phyloP scores from a whole-genome alignment of 2,797 vertebrate species.

The Adelosebastes latens region DNA sequence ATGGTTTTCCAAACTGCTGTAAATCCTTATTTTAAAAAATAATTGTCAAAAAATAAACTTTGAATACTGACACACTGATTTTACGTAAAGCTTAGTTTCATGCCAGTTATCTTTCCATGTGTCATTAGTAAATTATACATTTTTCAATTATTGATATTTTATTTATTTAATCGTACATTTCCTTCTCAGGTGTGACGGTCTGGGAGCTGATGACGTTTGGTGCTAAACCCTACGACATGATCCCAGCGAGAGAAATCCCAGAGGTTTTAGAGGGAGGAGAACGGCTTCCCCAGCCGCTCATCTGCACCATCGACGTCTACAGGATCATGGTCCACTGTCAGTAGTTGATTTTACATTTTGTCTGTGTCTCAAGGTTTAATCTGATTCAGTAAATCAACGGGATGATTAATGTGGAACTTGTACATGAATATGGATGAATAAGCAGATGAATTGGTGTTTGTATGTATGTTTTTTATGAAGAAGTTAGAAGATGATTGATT shows the following conservation, averaged over 20 bases:
- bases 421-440: background rate
- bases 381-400: background rate
- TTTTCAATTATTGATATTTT: background rate
- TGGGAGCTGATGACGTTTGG: constrained; percentile 99
- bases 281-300: constrained; percentile 91
- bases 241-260: constrained; percentile 94
- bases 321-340: constrained; percentile 99
- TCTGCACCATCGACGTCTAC: constrained; percentile 98
- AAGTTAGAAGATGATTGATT: background rate
- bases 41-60: background rate
- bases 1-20: background rate
- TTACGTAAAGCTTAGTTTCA: background rate
- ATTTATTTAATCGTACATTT: background rate
- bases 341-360: constrained; percentile 47
- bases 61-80: background rate
- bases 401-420: background rate
- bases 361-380: background rate
- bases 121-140: background rate
- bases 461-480: background rate
- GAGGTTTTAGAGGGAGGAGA: constrained; percentile 94
- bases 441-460: background rate
- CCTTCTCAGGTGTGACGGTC: constrained; percentile 90
- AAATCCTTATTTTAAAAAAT: background rate
- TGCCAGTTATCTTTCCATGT: background rate
- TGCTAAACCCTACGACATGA: constrained; percentile 95